A percentile compares a stretch with the other conserved stretches of the same genome.
Conservation (phyloP, 2,888 invertebrate genomes). For the Hypselothyrea guttata region DNA sequence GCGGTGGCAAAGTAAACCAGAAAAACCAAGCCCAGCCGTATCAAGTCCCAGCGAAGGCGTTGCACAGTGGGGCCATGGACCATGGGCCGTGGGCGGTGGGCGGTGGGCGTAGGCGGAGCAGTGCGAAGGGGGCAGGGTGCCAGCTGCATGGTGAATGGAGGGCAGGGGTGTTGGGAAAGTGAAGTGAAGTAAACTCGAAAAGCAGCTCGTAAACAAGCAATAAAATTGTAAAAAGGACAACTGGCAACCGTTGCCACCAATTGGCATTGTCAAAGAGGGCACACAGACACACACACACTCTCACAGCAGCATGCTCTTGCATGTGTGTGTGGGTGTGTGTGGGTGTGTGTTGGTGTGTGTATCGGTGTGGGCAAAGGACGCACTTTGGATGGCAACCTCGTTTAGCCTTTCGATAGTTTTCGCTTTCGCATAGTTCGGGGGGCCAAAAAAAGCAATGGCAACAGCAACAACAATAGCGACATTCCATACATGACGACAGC, state of each 20-base stretch:
- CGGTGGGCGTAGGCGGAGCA: not conserved
- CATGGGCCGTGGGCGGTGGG: not conserved
- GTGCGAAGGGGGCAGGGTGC: not conserved
- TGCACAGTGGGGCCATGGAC: not conserved
- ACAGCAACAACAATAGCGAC: constrained; percentile 4
- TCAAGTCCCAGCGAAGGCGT: not conserved
- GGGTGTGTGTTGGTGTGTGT: no score
- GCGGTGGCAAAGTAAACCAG: constrained; percentile 42
- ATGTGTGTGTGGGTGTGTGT: constrained; percentile 14
- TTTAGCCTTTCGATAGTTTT: constrained; percentile 58
- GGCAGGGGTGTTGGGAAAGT: not conserved
- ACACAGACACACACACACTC: constrained; percentile 16
- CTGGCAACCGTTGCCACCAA: constrained; percentile 66
- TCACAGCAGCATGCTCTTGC: not conserved
- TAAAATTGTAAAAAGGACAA: constrained; percentile 78
- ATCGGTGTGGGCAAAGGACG: constrained; percentile 36
- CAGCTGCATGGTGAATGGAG: not conserved
- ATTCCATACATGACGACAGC: constrained; percentile 11
- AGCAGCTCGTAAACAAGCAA: constrained; percentile 77
- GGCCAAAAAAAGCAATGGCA: constrained; percentile 17
- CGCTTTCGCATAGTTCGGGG: constrained; percentile 54
- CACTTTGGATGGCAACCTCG: constrained; percentile 43
- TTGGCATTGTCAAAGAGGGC: constrained; percentile 66
- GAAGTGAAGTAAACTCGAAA: constrained; percentile 54
- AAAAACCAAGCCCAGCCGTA: constrained; percentile 14